Percentiles rank a stretch among this genome's conserved stretches.
phyloP scores from a whole-genome alignment of 2,888 invertebrate species.

The Stegana nigrithorax region DNA sequence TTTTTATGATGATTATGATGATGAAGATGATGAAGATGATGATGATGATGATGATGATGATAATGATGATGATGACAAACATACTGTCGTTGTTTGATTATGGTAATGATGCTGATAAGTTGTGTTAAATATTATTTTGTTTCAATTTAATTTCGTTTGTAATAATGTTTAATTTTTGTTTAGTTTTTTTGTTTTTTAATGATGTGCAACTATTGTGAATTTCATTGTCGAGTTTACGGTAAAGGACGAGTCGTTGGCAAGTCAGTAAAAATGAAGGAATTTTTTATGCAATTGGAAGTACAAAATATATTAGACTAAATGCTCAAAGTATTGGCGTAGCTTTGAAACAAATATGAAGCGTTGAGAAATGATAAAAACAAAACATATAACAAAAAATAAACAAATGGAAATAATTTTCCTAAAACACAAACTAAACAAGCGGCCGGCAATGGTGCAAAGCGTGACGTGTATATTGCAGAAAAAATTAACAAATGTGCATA shows the following conservation, averaged over 20 bases:
- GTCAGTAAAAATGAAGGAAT: constrained; percentile 37
- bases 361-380: constrained; percentile 1
- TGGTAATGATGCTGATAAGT: constrained; percentile 41
- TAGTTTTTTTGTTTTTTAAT: constrained; percentile 5
- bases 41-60: too few species aligned
- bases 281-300: constrained; percentile 63
- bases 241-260: neutral
- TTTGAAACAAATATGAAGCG: constrained; percentile 30
- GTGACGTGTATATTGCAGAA: neutral
- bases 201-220: constrained; percentile 62
- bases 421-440: too few species aligned
- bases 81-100: too few species aligned
- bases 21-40: too few species aligned
- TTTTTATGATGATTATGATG: too few species aligned
- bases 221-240: constrained; percentile 53
- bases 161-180: constrained; percentile 27
- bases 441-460: neutral
- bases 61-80: too few species aligned
- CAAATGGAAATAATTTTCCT: neutral
- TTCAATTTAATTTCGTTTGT: constrained; percentile 30
- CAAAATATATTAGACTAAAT: constrained; percentile 46
- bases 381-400: constrained; percentile 1
- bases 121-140: too few species aligned
- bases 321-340: constrained; percentile 32
- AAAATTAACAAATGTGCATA: neutral